phyloP scores from a whole-genome alignment of 2,797 vertebrate species.

The Protonibea diacanthus region DNA sequence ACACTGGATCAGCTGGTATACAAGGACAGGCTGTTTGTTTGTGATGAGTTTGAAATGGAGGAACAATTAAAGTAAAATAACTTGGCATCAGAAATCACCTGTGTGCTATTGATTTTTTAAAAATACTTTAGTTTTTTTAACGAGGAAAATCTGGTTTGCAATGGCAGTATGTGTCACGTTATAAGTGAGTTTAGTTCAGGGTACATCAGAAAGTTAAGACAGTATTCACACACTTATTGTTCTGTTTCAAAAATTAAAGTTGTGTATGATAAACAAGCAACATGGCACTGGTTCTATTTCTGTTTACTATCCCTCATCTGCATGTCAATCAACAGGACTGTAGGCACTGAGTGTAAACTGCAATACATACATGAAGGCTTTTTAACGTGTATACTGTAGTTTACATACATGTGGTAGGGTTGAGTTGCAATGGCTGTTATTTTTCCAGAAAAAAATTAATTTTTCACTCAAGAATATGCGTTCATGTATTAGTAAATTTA shows the following conservation, averaged over 20 bases:
- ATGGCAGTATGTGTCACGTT: not conserved
- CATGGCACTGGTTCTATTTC: constrained; percentile 27
- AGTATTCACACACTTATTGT: constrained; percentile 47
- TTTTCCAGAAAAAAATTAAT: constrained; percentile 72
- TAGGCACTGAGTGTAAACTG: not conserved
- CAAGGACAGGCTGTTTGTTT: constrained; percentile 55
- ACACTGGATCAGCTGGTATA: constrained; percentile 83
- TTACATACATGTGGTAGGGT: constrained; percentile 47
- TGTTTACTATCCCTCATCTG: constrained; percentile 11
- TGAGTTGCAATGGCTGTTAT: constrained; percentile 55
- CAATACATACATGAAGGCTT: constrained; percentile 29
- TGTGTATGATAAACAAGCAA: constrained; percentile 77
- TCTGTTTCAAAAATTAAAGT: constrained; percentile 78
- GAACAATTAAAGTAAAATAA: constrained; percentile 78
- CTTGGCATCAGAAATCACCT: constrained; percentile 83
- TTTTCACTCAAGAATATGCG: constrained; percentile 52
- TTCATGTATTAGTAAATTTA: not conserved
- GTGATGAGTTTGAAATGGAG: constrained; percentile 81
- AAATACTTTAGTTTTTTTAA: constrained; percentile 39
- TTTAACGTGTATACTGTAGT: constrained; percentile 62
- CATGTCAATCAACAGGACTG: constrained; percentile 18
- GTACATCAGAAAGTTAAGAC: constrained; percentile 16
- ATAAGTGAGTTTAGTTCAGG: constrained; percentile 4
- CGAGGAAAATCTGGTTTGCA: constrained; percentile 15
- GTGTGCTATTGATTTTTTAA: constrained; percentile 64